Conservation (phyloP, 2,888 invertebrate species). For the Troides aeacus region DNA sequence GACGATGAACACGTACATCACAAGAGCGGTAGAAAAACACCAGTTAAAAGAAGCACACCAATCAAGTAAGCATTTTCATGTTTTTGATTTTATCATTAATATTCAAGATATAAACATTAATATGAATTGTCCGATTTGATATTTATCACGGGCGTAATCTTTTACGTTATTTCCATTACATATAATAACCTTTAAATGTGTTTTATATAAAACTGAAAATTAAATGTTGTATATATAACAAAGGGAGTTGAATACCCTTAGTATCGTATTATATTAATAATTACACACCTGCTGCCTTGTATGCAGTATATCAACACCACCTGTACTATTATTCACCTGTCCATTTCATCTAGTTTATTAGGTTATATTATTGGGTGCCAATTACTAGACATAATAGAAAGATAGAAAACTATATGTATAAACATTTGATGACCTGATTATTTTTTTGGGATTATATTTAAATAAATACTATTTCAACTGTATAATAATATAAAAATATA, state of each 20-base stretch:
- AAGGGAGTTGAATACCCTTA: too few relatives aligned
- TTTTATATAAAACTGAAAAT: too few relatives aligned
- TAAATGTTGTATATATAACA: too few relatives aligned
- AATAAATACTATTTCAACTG: too few relatives aligned
- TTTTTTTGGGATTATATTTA: too few relatives aligned
- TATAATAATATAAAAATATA: too few relatives aligned
- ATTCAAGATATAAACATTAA: too few relatives aligned
- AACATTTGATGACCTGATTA: not conserved
- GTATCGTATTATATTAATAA: not conserved
- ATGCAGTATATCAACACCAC: conserved; percentile 10
- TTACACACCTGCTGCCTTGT: conserved; percentile 12
- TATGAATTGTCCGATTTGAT: too few relatives aligned
- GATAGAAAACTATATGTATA: not conserved
- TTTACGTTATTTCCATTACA: too few relatives aligned
- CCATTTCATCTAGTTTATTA: not conserved
- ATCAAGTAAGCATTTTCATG: conserved; percentile 63
- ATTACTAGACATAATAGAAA: not conserved
- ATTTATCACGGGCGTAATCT: too few relatives aligned
- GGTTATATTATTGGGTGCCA: not conserved
- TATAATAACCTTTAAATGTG: too few relatives aligned
- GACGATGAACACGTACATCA: conserved; percentile 74
- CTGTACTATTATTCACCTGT: conserved; percentile 19
- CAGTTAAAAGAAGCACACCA: conserved; percentile 71
- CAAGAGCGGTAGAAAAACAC: conserved; percentile 75
- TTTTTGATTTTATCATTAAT: too few relatives aligned